Evolutionary conservation across 2,113 vertebrate genomes (phyloP).

Genomic region (Nycticorax nycticorax): DNA sequence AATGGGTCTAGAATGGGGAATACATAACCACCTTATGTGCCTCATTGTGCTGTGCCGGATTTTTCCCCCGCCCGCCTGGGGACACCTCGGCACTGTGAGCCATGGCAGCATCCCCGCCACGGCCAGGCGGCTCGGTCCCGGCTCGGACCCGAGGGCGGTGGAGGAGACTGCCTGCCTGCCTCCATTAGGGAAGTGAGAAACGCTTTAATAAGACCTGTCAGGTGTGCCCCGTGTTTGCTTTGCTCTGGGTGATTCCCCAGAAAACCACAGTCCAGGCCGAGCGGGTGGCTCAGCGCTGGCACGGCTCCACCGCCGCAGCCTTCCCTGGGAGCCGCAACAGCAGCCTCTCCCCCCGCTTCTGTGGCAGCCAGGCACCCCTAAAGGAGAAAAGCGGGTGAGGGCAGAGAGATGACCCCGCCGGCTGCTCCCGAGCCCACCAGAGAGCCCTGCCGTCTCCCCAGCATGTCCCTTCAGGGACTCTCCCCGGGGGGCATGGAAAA

Average conservation of each 20-base stretch:
- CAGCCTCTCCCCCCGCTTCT: not conserved
- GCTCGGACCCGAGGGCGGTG: rapidly evolving
- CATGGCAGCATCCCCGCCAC: not conserved
- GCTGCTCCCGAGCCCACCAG: not conserved
- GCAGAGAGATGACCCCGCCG: not conserved
- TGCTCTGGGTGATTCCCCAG: slow-evolving; percentile 10
- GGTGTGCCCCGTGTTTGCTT: not conserved
- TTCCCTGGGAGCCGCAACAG: not conserved
- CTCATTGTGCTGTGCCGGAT: not conserved
- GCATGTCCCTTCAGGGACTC: not conserved
- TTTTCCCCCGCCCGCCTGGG: not conserved
- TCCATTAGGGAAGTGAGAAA: not conserved
- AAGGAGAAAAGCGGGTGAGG: not conserved
- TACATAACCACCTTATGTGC: not conserved
- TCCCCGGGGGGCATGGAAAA: not conserved
- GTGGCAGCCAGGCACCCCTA: not conserved
- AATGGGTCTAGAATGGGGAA: not conserved
- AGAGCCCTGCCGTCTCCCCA: not conserved
- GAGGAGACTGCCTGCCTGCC: not conserved
- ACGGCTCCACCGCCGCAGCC: not conserved
- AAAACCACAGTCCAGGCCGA: slow-evolving; percentile 5
- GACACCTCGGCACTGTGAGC: rapidly evolving
- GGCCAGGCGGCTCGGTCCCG: not conserved
- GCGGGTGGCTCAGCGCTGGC: not conserved
- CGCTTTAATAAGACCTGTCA: not conserved